Percentiles rank a stretch among this genome's conserved stretches.
phyloP scores from a whole-genome alignment of 35 echinoderm and acorn worm genomes.

The Eucidaris tribuloides region DNA sequence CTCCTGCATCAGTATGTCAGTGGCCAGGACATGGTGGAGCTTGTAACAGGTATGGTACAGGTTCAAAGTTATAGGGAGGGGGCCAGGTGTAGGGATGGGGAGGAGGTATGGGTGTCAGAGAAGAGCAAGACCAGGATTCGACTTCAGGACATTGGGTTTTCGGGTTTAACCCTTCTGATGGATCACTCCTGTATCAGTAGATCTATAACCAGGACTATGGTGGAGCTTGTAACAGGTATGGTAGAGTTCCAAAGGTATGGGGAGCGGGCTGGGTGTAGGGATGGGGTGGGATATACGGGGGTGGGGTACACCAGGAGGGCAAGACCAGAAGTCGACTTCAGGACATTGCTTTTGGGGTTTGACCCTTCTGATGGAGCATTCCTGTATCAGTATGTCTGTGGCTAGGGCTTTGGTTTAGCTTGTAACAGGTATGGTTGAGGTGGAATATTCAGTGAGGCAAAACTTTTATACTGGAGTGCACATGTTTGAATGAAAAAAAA shows the following conservation, averaged over 20 bases:
- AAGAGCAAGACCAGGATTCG: constrained; percentile 65
- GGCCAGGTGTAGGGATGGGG: too few relatives aligned
- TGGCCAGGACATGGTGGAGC: constrained; percentile 86
- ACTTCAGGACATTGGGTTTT: constrained; percentile 66
- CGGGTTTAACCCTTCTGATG: constrained; percentile 87
- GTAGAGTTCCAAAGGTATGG: too few relatives aligned
- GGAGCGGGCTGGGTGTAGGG: too few relatives aligned
- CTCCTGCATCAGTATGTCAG: constrained; percentile 60
- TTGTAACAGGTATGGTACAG: constrained; percentile 89
- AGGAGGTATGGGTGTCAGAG: constrained; percentile 58
- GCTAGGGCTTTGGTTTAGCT: constrained; percentile 82
- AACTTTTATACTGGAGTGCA: too few relatives aligned
- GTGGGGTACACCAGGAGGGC: constrained; percentile 58
- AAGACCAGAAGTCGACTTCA: constrained; percentile 55
- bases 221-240: constrained; percentile 92
- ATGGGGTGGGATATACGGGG: too few relatives aligned
- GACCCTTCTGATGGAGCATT: constrained; percentile 76
- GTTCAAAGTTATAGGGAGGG: too few relatives aligned
- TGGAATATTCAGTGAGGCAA: too few relatives aligned
- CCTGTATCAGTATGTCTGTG: constrained; percentile 67
- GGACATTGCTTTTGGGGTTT: constrained; percentile 74
- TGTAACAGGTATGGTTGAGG: constrained; percentile 90
- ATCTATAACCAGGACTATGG: constrained; percentile 74
- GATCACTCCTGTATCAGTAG: constrained; percentile 53
- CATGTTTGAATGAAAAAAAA: too few relatives aligned